A percentile compares a stretch with the other conserved stretches of the same genome.
These are phyloP conservation scores for Pheosia tremula DNA, from an alignment of 2,888 invertebrate species.

Conservation along the genomic window DNA sequence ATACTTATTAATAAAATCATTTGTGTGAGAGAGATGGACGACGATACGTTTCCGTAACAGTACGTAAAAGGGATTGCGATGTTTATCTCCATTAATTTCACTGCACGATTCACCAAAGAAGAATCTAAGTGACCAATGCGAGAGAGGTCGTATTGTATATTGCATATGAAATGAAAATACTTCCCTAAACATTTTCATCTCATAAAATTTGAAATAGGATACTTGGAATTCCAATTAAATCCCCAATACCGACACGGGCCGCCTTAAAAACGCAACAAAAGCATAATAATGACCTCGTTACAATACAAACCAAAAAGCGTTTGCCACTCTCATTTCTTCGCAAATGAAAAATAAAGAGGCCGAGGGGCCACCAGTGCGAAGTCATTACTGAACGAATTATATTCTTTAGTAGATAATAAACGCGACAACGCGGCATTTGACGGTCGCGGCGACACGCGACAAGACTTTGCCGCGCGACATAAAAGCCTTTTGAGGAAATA, in stretches of 20 bases:
- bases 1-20: no score
- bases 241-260: background rate
- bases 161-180: no score
- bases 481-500: slow-evolving; percentile 26
- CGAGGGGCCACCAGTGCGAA: slow-evolving; percentile 21
- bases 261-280: slow-evolving; percentile 22
- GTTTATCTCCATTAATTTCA: no score
- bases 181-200: background rate
- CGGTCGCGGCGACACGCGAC: slow-evolving; percentile 21
- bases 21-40: no score
- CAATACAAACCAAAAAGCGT: slow-evolving; percentile 40
- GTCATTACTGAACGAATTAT: slow-evolving; percentile 44
- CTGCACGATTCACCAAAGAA: no score
- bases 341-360: slow-evolving; percentile 45
- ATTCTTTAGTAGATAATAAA: slow-evolving; percentile 45
- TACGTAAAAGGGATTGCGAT: no score
- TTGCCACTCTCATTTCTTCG: slow-evolving; percentile 41
- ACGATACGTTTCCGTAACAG: no score
- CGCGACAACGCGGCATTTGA: slow-evolving; percentile 24
- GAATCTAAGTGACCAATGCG: no score
- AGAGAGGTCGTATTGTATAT: no score
- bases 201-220: slow-evolving; percentile 22
- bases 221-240: slow-evolving; percentile 17
- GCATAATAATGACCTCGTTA: slow-evolving; percentile 25
- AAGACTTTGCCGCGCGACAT: slow-evolving; percentile 22